Evolutionary conservation across 2,888 invertebrate species (phyloP), one percentile per base, ranked within the genome.

Genomic region (Agriopis marginaria): DNA sequence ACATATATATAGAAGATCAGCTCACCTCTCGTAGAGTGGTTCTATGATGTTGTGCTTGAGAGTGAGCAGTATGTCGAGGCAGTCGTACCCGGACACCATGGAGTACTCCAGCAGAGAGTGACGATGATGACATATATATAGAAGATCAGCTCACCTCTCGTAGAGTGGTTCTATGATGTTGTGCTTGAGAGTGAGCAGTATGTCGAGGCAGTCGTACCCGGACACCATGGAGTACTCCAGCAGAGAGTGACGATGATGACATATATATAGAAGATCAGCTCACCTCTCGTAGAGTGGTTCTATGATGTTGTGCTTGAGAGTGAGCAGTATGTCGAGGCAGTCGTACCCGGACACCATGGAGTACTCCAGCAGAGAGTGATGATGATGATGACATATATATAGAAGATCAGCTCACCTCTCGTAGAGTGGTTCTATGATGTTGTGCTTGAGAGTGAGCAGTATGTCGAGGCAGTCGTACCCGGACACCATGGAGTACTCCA

Each of bases 21-120:
- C 62, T 77, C 47, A 92, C 94, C 94, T 95, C 75, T 99, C 98
- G 75, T 97, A 97, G 0, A 99, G 93, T 0, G 96, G 95, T 82
- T 99, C 99, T 0, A 98, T 94, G 87, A 97, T 95, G 40, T 96
- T 96, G 1, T 97, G 96, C 78, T 97, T 96, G 23, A 98, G 89
- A 1, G 97, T 96, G 75, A 99, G 92, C 60, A 99, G 94, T 23
- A 99, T 94, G 89, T 99, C 99, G 86, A 98, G 96, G 88, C 97
- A 97, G 92, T 99, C 99, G 78, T 96, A 94, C 0, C 98, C 98
- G 1, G 97, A 96, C 63, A 98, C 95, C 82, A 99, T 91, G 75
- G 97, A 97, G 85, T 98, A 98, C 86, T 99, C 99, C 56, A 99
- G 91, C 63, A 98, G 93, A n/a, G n/a, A n/a, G n/a, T n/a, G n/a